Evolutionary conservation across 1,140 invertebrate species (phyloP).

Genomic region (Heliothis virescens): DNA sequence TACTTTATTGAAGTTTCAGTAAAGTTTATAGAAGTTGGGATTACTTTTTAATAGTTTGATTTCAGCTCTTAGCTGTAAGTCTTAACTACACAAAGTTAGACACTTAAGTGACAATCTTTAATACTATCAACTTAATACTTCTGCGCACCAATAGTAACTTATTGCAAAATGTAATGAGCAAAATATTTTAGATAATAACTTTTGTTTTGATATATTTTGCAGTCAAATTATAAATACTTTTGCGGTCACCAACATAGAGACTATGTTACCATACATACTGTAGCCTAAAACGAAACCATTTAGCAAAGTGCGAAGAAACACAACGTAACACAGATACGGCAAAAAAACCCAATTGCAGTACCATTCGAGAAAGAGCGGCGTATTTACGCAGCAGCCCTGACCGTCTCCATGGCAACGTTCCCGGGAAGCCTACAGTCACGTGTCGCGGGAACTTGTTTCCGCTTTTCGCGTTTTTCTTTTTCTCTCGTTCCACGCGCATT

Average conservation of each 20-base stretch:
- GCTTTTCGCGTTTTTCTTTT: constrained; percentile 82
- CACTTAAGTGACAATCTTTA: not conserved
- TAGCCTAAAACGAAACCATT: not conserved
- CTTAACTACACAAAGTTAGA: not conserved
- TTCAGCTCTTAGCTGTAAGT: too few relatives aligned
- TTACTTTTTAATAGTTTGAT: not conserved
- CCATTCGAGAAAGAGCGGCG: constrained; percentile 4
- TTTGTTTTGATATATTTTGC: not conserved
- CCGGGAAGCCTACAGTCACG: constrained; percentile 83
- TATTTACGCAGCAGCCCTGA: constrained; percentile 55
- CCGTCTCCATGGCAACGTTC: constrained; percentile 76
- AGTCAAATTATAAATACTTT: not conserved
- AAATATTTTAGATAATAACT: too few relatives aligned
- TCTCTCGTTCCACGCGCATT: constrained; percentile 72
- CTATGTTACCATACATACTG: not conserved
- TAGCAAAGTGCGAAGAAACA: not conserved
- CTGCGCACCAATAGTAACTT: too few relatives aligned
- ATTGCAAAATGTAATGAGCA: too few relatives aligned
- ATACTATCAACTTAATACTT: too few relatives aligned
- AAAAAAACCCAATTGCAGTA: constrained; percentile 28
- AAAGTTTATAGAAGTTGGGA: not conserved
- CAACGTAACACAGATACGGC: constrained; percentile 10
- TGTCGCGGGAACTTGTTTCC: constrained; percentile 81
- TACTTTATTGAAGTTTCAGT: not conserved
- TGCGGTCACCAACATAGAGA: not conserved